A percentile compares a stretch with the other conserved stretches of the same genome.
Evolutionary conservation across 2,113 vertebrate species (phyloP).

Genomic region (Isurus oxyrinchus): DNA sequence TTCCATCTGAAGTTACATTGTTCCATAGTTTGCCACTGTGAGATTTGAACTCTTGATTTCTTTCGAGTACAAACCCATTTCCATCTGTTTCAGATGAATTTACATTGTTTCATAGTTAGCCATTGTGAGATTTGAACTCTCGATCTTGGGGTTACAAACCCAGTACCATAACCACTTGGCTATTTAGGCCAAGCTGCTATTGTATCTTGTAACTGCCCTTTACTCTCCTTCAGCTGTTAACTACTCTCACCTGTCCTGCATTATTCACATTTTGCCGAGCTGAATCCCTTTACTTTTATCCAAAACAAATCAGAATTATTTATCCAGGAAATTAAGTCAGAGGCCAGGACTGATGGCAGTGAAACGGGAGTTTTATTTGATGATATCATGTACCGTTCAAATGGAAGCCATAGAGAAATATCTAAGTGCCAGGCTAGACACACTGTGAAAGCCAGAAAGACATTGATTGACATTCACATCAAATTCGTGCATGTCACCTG

Average conservation of each 20-base stretch:
- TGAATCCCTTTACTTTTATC: background rate
- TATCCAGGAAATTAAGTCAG: background rate
- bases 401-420: background rate
- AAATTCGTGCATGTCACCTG: background rate
- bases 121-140: no score
- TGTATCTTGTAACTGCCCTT: background rate
- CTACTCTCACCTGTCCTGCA: background rate
- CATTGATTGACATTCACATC: background rate
- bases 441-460: background rate
- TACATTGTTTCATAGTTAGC: no score
- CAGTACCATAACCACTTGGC: no score
- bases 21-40: no score
- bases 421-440: background rate
- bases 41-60: no score
- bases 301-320: background rate
- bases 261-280: background rate
- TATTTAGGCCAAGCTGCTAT: no score
- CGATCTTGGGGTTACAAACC: no score
- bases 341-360: background rate
- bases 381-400: conserved; percentile 9
- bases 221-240: background rate
- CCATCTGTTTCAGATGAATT: no score
- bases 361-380: conserved; percentile 6
- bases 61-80: no score
- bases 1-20: no score